These are phyloP conservation scores for Epirrhoe tristata DNA, from an alignment of 2,888 invertebrate genomes.

Conservation along the genomic window DNA sequence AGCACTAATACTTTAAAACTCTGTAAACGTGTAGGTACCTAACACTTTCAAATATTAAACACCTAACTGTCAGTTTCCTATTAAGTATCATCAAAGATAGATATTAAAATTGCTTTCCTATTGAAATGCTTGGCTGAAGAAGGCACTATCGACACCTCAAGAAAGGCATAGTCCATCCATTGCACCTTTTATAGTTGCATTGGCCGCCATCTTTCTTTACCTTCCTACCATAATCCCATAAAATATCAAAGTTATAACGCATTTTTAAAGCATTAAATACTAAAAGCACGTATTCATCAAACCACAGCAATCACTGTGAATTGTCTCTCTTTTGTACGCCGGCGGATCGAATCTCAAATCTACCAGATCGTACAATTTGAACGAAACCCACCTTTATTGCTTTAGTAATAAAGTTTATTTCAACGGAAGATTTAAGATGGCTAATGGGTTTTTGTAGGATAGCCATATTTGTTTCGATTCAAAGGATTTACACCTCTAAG, in stretches of 20 bases:
- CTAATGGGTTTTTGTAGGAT: constrained; percentile 34
- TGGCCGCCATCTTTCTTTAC: neutral
- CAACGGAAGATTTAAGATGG: constrained; percentile 22
- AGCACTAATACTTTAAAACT: no score
- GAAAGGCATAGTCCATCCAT: constrained; percentile 1
- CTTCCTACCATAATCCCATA: constrained; percentile 34
- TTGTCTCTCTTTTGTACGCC: constrained; percentile 59
- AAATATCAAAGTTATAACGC: constrained; percentile 41
- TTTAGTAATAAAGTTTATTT: constrained; percentile 5
- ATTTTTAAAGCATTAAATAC: constrained; percentile 48
- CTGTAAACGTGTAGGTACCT: no score
- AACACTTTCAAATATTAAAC: no score
- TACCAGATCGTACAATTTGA: constrained; percentile 12
- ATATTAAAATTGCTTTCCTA: neutral
- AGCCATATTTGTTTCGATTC: constrained; percentile 18
- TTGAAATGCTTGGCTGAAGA: neutral
- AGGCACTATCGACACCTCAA: neutral
- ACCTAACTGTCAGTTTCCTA: no score
- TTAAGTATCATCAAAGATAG: no score
- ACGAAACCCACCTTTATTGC: constrained; percentile 21
- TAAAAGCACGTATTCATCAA: constrained; percentile 56
- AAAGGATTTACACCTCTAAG: constrained; percentile 20
- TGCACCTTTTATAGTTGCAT: neutral
- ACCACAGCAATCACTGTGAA: constrained; percentile 60
- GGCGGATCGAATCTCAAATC: constrained; percentile 54